Evolutionary conservation across 2,113 vertebrate species (phyloP), one percentile per base, ranked within the genome.

Genomic region (Neolamprologus falcicula): DNA sequence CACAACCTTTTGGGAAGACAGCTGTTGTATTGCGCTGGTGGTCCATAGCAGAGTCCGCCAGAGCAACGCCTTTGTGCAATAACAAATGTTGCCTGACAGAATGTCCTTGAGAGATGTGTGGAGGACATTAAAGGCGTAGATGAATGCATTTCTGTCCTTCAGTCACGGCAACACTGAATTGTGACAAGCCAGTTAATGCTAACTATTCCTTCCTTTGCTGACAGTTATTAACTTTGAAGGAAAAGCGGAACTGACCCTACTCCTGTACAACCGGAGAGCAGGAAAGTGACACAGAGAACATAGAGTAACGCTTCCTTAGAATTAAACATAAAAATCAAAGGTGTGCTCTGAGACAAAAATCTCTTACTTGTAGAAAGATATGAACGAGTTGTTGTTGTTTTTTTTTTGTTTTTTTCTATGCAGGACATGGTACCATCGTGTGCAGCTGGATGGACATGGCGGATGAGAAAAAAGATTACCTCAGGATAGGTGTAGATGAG

Each of bases 211-310:
- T 88, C 26, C 83, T 83, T 57, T 31, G 53, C 55, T 80, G 57
- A 86, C 61, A 88, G 83, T 88, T 85, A 89, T 89, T 86, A 89
- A 90, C 85, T 76, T 53, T 80, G 28, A 40, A 83, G 59, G 87
- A 86, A 85, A 73, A 87, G 24, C 61, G 45, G 71, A 33, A 37
- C 31, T n/a, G 12, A 61, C 16, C 33, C 40, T 52, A 63, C 12
- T 24, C 33, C 17, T 76, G 52, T 52, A 9, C 19, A 19, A 42
- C 17, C 4, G 16, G 35, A 63, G 3, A 68, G 37, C 28, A 68
- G 31, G 47, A 26, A 31, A 28, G 19, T 37, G 24, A 80, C 40
- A 76, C 40, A 28, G 68, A 50, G 1, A 35, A 52, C 19, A 13
- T 21, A 85, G 47, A 68, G n/a, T 28, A 11, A 12, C 28, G 4